Conservation (phyloP, 1,140 invertebrate species). For the Caenorhabditis latens region DNA sequence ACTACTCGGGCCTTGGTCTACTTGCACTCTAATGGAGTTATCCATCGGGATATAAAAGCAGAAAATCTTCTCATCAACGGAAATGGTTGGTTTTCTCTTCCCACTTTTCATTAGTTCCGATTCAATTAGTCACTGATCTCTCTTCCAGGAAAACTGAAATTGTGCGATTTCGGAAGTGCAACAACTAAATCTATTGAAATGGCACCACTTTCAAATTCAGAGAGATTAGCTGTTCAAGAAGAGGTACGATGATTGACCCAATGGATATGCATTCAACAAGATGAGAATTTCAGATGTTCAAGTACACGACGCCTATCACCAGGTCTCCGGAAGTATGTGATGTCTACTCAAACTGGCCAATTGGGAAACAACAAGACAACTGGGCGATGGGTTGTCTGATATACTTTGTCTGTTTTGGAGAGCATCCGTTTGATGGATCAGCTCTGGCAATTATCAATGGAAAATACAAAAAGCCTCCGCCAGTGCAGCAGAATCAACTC, state of each 20-base stretch:
- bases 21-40: conserved; percentile 22
- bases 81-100: conserved; percentile 5
- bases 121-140: conserved; percentile 80
- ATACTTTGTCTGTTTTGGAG: conserved; percentile 33
- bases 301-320: conserved; percentile 83
- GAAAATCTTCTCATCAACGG: conserved; percentile 53
- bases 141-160: conserved; percentile 89
- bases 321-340: conserved; percentile 94
- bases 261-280: background rate
- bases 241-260: conserved; percentile 81
- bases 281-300: conserved; percentile 79
- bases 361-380: conserved; percentile 88
- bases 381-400: conserved; percentile 82
- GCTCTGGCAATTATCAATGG: conserved; percentile 43
- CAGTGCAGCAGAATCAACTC: conserved; percentile 8
- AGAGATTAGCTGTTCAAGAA: conserved; percentile 91
- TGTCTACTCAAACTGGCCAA: conserved; percentile 94
- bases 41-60: conserved; percentile 41
- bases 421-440: conserved; percentile 13
- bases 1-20: conserved; percentile 28
- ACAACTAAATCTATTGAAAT: conserved; percentile 88
- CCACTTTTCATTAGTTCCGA: background rate
- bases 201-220: conserved; percentile 91
- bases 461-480: conserved; percentile 33
- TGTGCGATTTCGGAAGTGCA: conserved; percentile 98